Conservation (phyloP, 2,797 vertebrate genomes). For the Fistularia tabacaria region DNA sequence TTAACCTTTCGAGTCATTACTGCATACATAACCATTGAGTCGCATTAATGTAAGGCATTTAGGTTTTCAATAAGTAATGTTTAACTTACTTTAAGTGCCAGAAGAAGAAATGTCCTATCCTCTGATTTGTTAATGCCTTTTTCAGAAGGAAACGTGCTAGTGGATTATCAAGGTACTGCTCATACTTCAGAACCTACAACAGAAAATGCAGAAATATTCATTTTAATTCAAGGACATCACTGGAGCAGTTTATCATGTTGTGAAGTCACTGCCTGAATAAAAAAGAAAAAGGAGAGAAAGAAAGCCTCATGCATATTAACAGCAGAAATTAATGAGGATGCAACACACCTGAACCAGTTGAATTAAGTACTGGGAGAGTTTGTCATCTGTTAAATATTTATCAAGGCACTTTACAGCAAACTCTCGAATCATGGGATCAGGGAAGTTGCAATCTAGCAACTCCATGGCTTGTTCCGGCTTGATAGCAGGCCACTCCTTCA, state of each 20-base stretch:
- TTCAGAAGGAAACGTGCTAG: conserved; percentile 95
- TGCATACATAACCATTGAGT: not conserved
- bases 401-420: conserved; percentile 97
- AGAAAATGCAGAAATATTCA: conserved; percentile 10
- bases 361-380: conserved; percentile 97
- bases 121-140: conserved; percentile 96
- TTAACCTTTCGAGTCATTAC: conserved; percentile 6
- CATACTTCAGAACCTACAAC: conserved; percentile 92
- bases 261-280: not conserved
- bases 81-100: conserved; percentile 97
- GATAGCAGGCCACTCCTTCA: conserved; percentile 97
- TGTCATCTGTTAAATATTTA: conserved; percentile 95
- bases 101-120: conserved; percentile 99
- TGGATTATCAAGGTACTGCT: conserved; percentile 97
- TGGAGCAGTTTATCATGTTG: not conserved
- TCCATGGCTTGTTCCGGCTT: conserved; percentile 99
- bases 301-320: not conserved
- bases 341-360: conserved; percentile 91
- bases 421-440: conserved; percentile 93
- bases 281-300: no score
- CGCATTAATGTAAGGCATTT: not conserved
- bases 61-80: not conserved
- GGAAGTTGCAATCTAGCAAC: conserved; percentile 97
- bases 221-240: not conserved
- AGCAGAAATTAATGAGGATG: not conserved